Evolutionary conservation across 2,888 invertebrate species (phyloP), one percentile per base, ranked within the genome.

Genomic region (Nomada flava): DNA sequence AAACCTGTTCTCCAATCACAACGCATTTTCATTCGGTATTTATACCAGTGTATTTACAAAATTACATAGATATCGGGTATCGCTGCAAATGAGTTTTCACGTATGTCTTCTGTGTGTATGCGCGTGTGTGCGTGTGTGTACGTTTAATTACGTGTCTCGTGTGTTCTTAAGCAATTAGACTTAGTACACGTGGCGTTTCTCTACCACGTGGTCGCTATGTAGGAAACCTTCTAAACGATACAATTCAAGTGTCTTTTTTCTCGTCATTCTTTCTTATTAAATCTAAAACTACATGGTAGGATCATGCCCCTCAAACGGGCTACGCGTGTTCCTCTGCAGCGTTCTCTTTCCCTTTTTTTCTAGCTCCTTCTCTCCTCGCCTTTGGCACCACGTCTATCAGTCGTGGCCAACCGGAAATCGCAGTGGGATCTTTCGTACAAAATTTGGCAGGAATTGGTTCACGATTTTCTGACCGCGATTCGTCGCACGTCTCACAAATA

Each of bases 151-250:
- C 70, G 53, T 75, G 50, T 68, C 55, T 65, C 44, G 57, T 82
- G 71, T 87, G 69, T 85, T 62, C 75, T 85, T 80, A 87, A 86
- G 85, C 86, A 70, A 83, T 79, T 81, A 87, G 52, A 78, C 53
- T 79, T 63, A 69, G 63, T 62, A 59, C 70, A 57, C 83, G 47
- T 53, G 71, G 26, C 52, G 11, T 29, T 29, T 47, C 29, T 62
- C 47, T 9, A 11, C 44, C 80, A 74, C 80, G 73, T 47, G 78
- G 11, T 63, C 72, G 55, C 83, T 86, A 87, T 83, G 79, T 85
- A 86, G 76, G 87, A 86, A 87, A 86, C 62, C 70, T 70, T 86
- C 86, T 86, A 86, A 84, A 83, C 74, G 85, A 83, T 86, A 87
- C 78, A 76, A 81, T 83, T 85, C 71, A 85, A 86, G 73, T 87